Evolutionary conservation across 1,140 invertebrate species (phyloP).

Genomic region (Drosophila grimshawi): DNA sequence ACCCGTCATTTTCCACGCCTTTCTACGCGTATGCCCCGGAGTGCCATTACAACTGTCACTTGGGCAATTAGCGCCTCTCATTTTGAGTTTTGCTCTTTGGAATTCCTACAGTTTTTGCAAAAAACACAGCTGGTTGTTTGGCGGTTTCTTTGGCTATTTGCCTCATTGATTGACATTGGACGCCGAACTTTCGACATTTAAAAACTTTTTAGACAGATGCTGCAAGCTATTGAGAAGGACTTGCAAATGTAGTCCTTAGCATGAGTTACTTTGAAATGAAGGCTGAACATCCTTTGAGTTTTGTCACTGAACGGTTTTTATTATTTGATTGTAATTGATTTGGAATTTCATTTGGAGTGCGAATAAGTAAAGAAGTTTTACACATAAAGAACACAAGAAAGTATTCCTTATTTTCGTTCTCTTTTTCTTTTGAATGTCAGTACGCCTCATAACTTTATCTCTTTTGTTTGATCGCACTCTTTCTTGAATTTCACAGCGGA

Average conservation of each 20-base stretch:
- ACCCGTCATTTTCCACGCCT: not conserved
- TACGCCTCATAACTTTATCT: not conserved
- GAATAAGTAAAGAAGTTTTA: not conserved
- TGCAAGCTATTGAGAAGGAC: constrained; percentile 29
- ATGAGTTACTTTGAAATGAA: constrained; percentile 18
- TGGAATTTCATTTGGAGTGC: constrained; percentile 12
- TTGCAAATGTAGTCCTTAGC: constrained; percentile 30
- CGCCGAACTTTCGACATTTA: not conserved
- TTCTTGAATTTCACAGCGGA: constrained; percentile 2
- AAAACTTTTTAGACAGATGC: constrained; percentile 18
- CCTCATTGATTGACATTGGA: constrained; percentile 11
- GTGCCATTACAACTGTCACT: constrained; percentile 52
- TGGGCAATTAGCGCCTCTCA: constrained; percentile 48
- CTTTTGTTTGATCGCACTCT: not conserved
- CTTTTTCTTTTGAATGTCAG: too few species aligned
- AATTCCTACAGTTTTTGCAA: constrained; percentile 4
- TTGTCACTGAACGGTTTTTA: not conserved
- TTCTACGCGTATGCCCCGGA: constrained; percentile 19
- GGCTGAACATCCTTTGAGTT: constrained; percentile 5
- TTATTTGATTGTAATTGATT: constrained; percentile 20
- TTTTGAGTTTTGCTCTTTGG: constrained; percentile 12
- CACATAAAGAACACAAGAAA: not conserved
- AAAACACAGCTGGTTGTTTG: constrained; percentile 17
- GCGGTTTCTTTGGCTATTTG: constrained; percentile 22
- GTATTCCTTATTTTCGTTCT: constrained; percentile 1